Conservation (phyloP, 2,888 invertebrate species). For the Drosophila vallismaia region DNA sequence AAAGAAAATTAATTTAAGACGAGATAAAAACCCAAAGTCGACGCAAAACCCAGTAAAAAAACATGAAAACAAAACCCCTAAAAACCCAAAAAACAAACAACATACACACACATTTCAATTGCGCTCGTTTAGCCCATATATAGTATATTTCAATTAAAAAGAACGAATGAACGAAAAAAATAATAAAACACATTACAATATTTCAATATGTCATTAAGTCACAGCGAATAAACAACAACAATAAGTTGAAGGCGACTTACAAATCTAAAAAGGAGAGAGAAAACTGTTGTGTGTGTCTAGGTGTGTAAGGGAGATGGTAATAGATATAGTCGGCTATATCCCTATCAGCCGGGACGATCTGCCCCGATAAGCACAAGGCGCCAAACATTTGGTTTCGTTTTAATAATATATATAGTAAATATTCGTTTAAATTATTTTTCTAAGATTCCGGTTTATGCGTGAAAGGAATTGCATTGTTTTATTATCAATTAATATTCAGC, state of each 20-base stretch:
- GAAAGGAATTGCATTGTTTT: not conserved
- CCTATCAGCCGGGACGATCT: slow-evolving; percentile 10
- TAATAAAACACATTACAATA: slow-evolving; percentile 57
- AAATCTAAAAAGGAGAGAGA: slow-evolving; percentile 26
- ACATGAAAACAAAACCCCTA: slow-evolving; percentile 1
- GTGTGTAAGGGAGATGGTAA: slow-evolving; percentile 23
- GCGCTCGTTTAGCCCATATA: slow-evolving; percentile 45
- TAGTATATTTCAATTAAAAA: slow-evolving; percentile 47
- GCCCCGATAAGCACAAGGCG: slow-evolving; percentile 7
- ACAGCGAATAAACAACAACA: slow-evolving; percentile 53
- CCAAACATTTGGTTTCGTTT: slow-evolving; percentile 1
- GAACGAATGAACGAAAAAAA: slow-evolving; percentile 22
- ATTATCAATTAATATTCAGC: not conserved
- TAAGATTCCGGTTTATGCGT: not conserved
- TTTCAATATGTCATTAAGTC: slow-evolving; percentile 56
- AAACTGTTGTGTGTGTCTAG: slow-evolving; percentile 18
- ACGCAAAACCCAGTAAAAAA: not conserved
- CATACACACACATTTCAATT: slow-evolving; percentile 34
- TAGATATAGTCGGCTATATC: slow-evolving; percentile 7
- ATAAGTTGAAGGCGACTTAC: slow-evolving; percentile 58
- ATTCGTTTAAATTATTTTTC: not conserved
- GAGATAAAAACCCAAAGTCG: not conserved
- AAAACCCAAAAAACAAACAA: slow-evolving; percentile 1
- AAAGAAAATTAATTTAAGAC: slow-evolving; percentile 19
- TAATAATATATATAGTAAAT: slow-evolving; percentile 12